Evolutionary conservation across 2,113 vertebrate genomes (phyloP), one percentile per base, ranked within the genome.

Genomic region (Climacteris rufus): DNA sequence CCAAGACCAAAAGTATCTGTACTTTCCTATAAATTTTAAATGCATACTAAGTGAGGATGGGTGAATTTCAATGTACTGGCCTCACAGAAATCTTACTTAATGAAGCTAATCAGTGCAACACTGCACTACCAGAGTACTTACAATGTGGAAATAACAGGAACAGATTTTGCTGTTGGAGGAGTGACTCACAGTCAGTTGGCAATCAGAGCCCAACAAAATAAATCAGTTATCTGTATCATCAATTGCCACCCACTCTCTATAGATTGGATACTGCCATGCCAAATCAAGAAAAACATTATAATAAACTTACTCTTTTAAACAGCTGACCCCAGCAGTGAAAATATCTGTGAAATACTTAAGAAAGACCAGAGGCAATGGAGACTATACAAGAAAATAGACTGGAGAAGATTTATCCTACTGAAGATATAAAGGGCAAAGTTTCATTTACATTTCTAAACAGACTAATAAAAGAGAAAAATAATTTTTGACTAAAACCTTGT

Each of bases 141-240:
- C 25, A 85, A 52, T 47, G 30, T 50, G 70, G 83, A 94, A 95
- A 92, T 50, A 25, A 81, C 47, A 63, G 82, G 59, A 94, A 83
- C 18, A 77, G 59, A 44, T 92, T 83, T 90, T 95, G 68, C 86
- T 0, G 0, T 63, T 83, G 95, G 60, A 94, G 47, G 4, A 83
- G 60, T 93, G 88, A 96, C 54, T 95, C 95, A 85, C 22, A 42
- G 53, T 44, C 2, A 1, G 37, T n/a, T 96, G 54, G 54, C 88
- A 94, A 90, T 74, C 50, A 70, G 83, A 88, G 56, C 89, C 79
- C 88, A 83, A 83, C 94, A 83, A 92, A 79, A 92, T 92, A 95
- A 93, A 78, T 83, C 27, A 37, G 59, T 90, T 94, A 87, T 81
- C 60, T 75, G 33, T 65, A 74, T 75, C 50, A 83, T 86, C 54